Evolutionary conservation across 2,113 vertebrate species (phyloP), one percentile per base, ranked within the genome.

Genomic region (Lonchura striata): DNA sequence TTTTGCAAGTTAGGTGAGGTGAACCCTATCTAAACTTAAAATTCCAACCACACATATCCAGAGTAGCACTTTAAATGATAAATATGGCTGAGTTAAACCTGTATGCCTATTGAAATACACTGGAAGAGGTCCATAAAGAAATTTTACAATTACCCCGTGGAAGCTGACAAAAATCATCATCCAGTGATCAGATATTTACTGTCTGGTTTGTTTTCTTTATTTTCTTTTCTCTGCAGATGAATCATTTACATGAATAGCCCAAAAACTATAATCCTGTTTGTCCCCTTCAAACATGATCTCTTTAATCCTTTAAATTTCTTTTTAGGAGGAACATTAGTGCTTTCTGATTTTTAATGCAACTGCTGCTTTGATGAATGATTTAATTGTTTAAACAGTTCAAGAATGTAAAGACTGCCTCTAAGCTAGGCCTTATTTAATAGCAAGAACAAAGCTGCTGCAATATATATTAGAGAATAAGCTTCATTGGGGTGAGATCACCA

Each of bases 1-100:
- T 92, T 95, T 90, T 90, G 78, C 54, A 92, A 60, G 54, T 86
- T 77, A 80, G 63, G 8, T 81, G 71, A 93, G 71, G 85, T 94
- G 82, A 88, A 47, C 52, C n/a, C 39, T 86, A 33, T 35, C 63
- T 86, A 93, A 93, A 88, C 63, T 76, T 64, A 60, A 83, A 82
- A 69, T 82, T 70, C 18, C 16, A 53, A 27, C n/a, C 18, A 65
- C n/a, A 30, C 1, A 18, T 79, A 50, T 31, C 27, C 74, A 70
- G 47, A 82, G 65, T 13, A 77, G 5, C 39, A 70, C 35, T 77
- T 91, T 50, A 86, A 57, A 74, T 27, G 5, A 63, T 47, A 90
- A 42, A 70, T 21, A 3, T 35, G 24, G 31, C 16, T 54, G 47
- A 82, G 15, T 52, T 82, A 69, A 84, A 78, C 39, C 9, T 0